Conservation (phyloP, 2,888 invertebrate genomes). For the Pelosia muscerda region DNA sequence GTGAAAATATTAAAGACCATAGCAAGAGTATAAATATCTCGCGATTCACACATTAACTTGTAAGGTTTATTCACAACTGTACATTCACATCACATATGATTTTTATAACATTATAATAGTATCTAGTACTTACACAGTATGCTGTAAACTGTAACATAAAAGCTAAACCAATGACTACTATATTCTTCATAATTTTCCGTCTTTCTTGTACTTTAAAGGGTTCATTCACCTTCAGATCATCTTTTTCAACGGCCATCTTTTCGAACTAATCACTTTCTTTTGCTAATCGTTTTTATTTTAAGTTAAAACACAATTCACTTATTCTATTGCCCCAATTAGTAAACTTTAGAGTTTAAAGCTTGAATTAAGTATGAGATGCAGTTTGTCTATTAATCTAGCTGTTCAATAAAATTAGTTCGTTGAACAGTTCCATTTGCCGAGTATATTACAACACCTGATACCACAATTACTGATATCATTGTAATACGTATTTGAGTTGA, state of each 20-base stretch:
- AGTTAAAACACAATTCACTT: background rate
- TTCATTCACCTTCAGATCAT: slow-evolving; percentile 22
- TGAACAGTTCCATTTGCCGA: background rate
- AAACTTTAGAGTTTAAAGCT: background rate
- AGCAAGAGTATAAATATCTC: too few species aligned
- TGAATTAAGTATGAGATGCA: too few species aligned
- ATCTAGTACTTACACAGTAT: slow-evolving; percentile 66
- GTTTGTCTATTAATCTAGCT: background rate
- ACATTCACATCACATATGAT: background rate
- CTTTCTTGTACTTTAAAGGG: slow-evolving; percentile 61
- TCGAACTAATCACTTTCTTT: background rate
- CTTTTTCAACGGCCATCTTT: slow-evolving; percentile 3
- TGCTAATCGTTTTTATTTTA: background rate
- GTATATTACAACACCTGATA: slow-evolving; percentile 6
- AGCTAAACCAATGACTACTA: slow-evolving; percentile 86
- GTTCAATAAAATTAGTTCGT: background rate
- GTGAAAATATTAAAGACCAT: too few species aligned
- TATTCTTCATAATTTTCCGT: slow-evolving; percentile 80
- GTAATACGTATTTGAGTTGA: background rate
- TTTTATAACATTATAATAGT: background rate
- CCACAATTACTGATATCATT: slow-evolving; percentile 7
- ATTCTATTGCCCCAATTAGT: background rate
- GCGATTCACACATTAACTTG: too few species aligned
- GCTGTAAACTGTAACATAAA: slow-evolving; percentile 90
- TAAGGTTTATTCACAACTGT: too few species aligned